Percentiles rank a stretch among this genome's conserved stretches.
phyloP scores from a whole-genome alignment of 2,888 invertebrate species.

The Serripes groenlandicus region DNA sequence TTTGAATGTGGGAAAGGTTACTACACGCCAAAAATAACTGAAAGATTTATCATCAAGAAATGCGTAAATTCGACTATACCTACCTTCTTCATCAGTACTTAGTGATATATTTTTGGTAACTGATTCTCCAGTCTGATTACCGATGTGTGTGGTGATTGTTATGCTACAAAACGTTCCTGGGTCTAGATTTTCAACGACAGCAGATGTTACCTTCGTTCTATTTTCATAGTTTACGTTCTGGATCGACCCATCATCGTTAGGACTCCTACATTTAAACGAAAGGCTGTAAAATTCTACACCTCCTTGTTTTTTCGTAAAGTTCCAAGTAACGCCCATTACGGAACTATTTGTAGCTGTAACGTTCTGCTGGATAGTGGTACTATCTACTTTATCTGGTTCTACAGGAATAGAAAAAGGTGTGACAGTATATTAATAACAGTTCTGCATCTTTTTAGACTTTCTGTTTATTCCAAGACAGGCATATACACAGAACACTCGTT shows the following conservation, averaged over 20 bases:
- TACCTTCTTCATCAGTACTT: slow-evolving; percentile 6
- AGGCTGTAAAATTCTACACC: not conserved
- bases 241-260: not conserved
- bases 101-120: not conserved
- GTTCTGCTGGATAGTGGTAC: not conserved
- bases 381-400: not conserved
- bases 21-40: too few relatives aligned
- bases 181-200: not conserved
- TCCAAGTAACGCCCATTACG: not conserved
- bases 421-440: too few relatives aligned
- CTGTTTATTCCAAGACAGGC: too few relatives aligned
- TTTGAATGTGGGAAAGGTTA: too few relatives aligned
- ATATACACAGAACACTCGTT: too few relatives aligned
- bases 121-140: not conserved
- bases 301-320: not conserved
- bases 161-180: not conserved
- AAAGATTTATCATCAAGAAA: too few relatives aligned
- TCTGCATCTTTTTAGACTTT: too few relatives aligned
- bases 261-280: not conserved
- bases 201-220: not conserved
- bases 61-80: not conserved
- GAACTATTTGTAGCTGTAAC: not conserved
- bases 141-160: not conserved
- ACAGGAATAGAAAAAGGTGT: not conserved
- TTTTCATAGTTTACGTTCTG: not conserved